Evolutionary conservation across 64 coral and sea anemone genomes (phyloP).

Genomic region (Montipora sp.): DNA sequence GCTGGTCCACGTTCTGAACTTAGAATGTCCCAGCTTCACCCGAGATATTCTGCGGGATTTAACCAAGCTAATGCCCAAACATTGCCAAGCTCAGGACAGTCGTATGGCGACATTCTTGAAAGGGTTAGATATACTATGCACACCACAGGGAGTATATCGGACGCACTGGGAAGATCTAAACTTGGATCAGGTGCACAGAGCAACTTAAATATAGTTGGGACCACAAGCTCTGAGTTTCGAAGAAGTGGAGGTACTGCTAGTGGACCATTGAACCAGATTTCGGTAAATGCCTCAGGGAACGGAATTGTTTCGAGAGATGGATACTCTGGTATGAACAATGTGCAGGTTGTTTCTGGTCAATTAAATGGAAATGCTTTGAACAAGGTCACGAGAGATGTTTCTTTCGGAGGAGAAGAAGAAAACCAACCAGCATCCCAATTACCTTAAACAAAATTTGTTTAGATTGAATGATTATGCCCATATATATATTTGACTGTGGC

Average conservation of each 20-base stretch:
- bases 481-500: too few species aligned
- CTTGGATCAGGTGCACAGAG: not conserved
- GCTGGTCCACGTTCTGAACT: not conserved
- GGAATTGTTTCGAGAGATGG: not conserved
- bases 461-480: not conserved
- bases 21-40: conserved; percentile 11
- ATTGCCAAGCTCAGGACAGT: not conserved
- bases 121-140: conserved; percentile 56
- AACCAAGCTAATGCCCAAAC: not conserved
- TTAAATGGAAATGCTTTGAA: not conserved
- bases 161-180: not conserved
- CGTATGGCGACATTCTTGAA: conserved; percentile 38
- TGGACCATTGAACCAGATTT: not conserved
- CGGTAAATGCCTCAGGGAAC: not conserved
- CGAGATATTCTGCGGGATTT: not conserved
- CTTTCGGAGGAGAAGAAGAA: not conserved
- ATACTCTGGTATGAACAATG: not conserved
- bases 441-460: not conserved
- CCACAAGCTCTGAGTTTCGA: not conserved
- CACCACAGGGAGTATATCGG: conserved; percentile 21
- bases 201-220: not conserved
- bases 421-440: not conserved
- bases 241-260: not conserved
- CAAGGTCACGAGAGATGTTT: not conserved
- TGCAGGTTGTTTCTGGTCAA: not conserved